A percentile compares a stretch with the other conserved stretches of the same genome.
Conservation (phyloP, 2,888 invertebrate genomes). For the Sicus ferrugineus region DNA sequence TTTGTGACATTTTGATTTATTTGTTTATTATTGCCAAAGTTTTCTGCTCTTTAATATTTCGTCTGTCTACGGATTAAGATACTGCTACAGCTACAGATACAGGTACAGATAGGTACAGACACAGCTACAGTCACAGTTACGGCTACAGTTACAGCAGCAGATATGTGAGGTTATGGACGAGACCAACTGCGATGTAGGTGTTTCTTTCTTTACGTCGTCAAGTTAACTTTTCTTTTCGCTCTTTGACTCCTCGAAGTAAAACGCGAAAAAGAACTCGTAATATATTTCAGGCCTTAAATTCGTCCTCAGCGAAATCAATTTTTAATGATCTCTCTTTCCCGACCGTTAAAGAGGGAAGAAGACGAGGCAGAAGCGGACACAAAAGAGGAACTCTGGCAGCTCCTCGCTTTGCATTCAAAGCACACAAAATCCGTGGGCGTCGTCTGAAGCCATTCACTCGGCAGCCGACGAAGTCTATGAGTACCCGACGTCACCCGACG, state of each 20-base stretch:
- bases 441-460: too few relatives aligned
- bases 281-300: neutral
- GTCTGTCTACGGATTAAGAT: too few relatives aligned
- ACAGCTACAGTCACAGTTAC: neutral
- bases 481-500: too few relatives aligned
- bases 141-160: too few relatives aligned
- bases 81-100: too few relatives aligned
- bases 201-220: neutral
- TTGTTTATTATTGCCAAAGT: conserved; percentile 44
- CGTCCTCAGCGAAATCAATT: conserved; percentile 19
- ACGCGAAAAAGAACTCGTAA: conserved; percentile 5
- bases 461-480: too few relatives aligned
- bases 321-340: conserved; percentile 14
- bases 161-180: neutral
- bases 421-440: too few relatives aligned
- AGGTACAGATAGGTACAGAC: too few relatives aligned
- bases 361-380: too few relatives aligned
- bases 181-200: neutral
- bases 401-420: too few relatives aligned
- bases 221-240: too few relatives aligned
- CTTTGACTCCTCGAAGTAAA: conserved; percentile 2
- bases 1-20: conserved; percentile 64
- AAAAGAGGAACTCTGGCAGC: neutral
- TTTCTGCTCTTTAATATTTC: neutral
- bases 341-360: neutral